phyloP scores from a whole-genome alignment of 2,113 vertebrate species.

The Melanotaenia duboulayi region DNA sequence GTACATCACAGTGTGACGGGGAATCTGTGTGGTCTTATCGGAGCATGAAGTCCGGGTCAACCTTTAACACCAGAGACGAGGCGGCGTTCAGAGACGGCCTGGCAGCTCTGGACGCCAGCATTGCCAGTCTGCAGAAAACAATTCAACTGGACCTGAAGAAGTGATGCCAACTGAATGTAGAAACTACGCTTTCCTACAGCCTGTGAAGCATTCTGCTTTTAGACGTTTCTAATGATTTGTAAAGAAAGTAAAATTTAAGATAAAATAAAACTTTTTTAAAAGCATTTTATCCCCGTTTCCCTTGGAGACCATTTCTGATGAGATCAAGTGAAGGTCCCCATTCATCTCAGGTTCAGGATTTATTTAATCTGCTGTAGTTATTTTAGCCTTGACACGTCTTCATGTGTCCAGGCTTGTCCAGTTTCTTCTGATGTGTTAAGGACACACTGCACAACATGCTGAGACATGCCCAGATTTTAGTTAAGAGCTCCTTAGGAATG shows the following conservation, averaged over 20 bases:
- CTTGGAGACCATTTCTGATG: neutral
- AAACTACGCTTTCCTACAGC: no score
- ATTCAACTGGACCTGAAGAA: slow-evolving; percentile 82
- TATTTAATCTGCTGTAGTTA: no score
- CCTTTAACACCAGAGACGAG: slow-evolving; percentile 90
- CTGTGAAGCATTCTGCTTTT: no score
- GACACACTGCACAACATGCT: no score
- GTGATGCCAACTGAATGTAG: slow-evolving; percentile 48
- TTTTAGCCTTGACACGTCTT: no score
- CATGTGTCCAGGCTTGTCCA: no score
- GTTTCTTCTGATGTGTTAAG: no score
- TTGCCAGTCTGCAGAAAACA: slow-evolving; percentile 89
- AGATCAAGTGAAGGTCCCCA: no score
- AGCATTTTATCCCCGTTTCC: neutral
- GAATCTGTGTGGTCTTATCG: slow-evolving; percentile 83
- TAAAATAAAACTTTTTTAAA: slow-evolving; percentile 7
- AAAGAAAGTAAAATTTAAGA: neutral
- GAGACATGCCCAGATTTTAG: no score
- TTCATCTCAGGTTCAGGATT: no score
- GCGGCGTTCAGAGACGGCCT: slow-evolving; percentile 89
- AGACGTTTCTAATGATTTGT: neutral
- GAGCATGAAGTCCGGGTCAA: slow-evolving; percentile 86
- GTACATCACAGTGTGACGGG: slow-evolving; percentile 77
- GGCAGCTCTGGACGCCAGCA: slow-evolving; percentile 92
- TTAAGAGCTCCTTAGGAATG: no score